These are phyloP conservation scores for Fistularia tabacaria DNA, from an alignment of 2,797 vertebrate species.

Conservation along the genomic window DNA sequence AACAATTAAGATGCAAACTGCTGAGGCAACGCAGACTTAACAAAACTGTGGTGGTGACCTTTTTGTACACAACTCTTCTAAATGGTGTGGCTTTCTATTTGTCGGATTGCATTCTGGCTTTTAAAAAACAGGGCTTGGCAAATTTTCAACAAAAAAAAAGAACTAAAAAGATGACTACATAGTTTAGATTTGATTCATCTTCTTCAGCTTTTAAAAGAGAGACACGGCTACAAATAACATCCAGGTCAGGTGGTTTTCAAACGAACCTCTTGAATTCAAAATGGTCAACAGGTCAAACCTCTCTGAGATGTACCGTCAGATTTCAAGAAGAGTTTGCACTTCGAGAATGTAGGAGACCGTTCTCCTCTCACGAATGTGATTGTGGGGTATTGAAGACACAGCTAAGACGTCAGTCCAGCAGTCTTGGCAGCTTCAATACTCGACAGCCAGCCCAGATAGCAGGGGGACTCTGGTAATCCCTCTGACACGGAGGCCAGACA, in stretches of 20 bases:
- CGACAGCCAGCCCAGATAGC: constrained; percentile 37
- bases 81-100: constrained; percentile 9
- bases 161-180: constrained; percentile 10
- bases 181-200: constrained; percentile 6
- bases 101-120: constrained; percentile 37
- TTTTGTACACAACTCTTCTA: constrained; percentile 28
- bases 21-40: constrained; percentile 64
- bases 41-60: not conserved
- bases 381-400: not conserved
- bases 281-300: not conserved
- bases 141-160: constrained; percentile 10
- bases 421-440: constrained; percentile 31
- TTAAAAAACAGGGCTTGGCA: constrained; percentile 32
- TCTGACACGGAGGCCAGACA: constrained; percentile 51
- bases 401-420: constrained; percentile 22
- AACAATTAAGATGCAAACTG: constrained; percentile 74
- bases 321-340: not conserved
- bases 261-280: constrained; percentile 3
- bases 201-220: not conserved
- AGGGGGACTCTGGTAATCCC: constrained; percentile 58
- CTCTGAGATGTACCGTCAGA: not conserved
- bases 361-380: no score
- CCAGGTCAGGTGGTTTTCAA: no score
- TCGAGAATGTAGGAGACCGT: no score
- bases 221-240: no score